A percentile compares a stretch with the other conserved stretches of the same genome.
Evolutionary conservation across 2,797 vertebrate species (phyloP).

Genomic region (Acanthurus leucopareius): DNA sequence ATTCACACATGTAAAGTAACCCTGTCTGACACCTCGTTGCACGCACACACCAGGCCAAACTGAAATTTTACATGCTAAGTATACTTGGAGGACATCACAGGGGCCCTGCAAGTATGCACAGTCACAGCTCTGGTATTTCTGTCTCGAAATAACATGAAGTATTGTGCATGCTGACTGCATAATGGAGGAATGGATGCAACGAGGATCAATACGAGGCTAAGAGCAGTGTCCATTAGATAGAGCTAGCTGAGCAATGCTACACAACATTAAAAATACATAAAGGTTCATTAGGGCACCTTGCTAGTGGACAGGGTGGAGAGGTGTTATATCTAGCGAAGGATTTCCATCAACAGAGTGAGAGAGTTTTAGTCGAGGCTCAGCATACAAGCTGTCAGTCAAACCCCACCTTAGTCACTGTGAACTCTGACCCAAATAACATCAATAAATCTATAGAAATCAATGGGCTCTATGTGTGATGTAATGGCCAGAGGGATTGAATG

Average conservation of each 20-base stretch:
- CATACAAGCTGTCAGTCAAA: conserved; percentile 66
- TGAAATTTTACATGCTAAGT: conserved; percentile 8
- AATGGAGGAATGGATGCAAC: conserved; percentile 59
- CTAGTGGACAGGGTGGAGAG: conserved; percentile 57
- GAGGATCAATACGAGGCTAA: conserved; percentile 75
- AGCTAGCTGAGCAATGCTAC: conserved; percentile 43
- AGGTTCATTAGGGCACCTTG: conserved; percentile 68
- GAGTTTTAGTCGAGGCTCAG: conserved; percentile 46
- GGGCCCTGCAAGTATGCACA: conserved; percentile 22
- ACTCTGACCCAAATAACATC: conserved; percentile 79
- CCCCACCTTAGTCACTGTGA: conserved; percentile 70
- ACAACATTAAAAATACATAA: conserved; percentile 83
- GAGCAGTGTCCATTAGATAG: conserved; percentile 74
- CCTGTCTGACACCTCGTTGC: not conserved
- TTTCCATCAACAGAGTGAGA: conserved; percentile 44
- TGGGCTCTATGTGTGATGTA: conserved; percentile 71
- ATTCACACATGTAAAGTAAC: not conserved
- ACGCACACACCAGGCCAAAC: not conserved
- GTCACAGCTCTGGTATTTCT: conserved; percentile 51
- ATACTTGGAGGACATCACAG: conserved; percentile 10
- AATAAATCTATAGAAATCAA: conserved; percentile 82
- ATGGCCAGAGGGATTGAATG: conserved; percentile 60
- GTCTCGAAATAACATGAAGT: conserved; percentile 42
- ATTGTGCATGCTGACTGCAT: conserved; percentile 60
- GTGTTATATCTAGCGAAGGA: conserved; percentile 55